A percentile compares a stretch with the other conserved stretches of the same genome.
phyloP scores from a whole-genome alignment of 2,888 invertebrate species.

The Limnephilus auricula region DNA sequence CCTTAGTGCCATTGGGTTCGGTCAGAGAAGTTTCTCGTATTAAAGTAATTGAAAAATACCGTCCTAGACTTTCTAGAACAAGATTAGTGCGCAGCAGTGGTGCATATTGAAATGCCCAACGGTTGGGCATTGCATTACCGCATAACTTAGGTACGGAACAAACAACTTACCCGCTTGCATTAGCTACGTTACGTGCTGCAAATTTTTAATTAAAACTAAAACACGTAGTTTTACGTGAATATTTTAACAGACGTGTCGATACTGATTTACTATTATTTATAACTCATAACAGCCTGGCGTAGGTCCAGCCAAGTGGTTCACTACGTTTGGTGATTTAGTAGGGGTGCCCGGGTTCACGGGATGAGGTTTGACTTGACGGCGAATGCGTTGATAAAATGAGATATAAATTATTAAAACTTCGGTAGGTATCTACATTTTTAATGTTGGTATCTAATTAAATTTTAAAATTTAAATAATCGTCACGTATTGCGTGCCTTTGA shows the following conservation, averaged over 20 bases:
- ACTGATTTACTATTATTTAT: not conserved
- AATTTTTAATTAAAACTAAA: not conserved
- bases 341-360: no score
- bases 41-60: constrained; percentile 54
- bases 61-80: constrained; percentile 15
- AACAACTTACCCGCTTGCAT: not conserved
- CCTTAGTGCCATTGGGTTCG: constrained; percentile 29
- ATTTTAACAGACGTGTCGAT: not conserved
- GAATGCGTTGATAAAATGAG: no score
- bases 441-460: no score
- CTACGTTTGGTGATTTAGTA: no score
- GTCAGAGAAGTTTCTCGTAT: constrained; percentile 38
- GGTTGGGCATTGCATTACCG: not conserved
- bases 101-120: not conserved
- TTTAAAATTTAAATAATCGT: no score
- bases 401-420: no score
- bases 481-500: no score
- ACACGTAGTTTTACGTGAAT: not conserved
- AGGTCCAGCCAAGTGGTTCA: no score
- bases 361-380: no score
- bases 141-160: not conserved
- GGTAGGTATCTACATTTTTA: no score
- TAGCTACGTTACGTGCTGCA: not conserved
- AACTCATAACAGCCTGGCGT: no score
- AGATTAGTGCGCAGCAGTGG: not conserved